Evolutionary conservation across 1,140 invertebrate genomes (phyloP).

Genomic region (Sinonovacula constricta): DNA sequence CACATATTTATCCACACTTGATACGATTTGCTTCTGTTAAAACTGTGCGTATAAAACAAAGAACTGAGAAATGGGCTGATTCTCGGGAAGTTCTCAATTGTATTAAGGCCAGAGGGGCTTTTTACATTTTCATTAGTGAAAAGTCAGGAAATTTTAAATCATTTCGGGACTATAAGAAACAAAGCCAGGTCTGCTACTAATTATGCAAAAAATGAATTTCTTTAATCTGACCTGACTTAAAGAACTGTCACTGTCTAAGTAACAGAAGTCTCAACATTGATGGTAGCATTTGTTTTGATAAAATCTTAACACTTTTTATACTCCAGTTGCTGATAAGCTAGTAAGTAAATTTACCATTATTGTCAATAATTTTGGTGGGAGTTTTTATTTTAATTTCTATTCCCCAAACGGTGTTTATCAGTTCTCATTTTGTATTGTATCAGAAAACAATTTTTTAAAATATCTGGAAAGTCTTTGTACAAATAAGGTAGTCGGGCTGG

Average conservation of each 20-base stretch:
- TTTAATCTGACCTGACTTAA: not conserved
- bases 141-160: not conserved
- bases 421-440: not conserved
- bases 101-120: constrained; percentile 18
- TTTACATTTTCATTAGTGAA: constrained; percentile 10
- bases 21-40: constrained; percentile 19
- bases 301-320: not conserved
- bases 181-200: too few relatives aligned
- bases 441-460: not conserved
- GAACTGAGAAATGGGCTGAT: constrained; percentile 22
- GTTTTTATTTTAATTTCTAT: constrained; percentile 20
- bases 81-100: constrained; percentile 7
- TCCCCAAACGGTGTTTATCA: constrained; percentile 7
- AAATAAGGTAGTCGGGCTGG: not conserved
- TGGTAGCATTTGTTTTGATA: constrained; percentile 20
- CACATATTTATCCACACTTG: too few relatives aligned
- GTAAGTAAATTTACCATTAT: not conserved
- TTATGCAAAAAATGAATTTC: not conserved
- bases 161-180: not conserved
- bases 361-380: constrained; percentile 12
- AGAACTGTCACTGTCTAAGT: not conserved
- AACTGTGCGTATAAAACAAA: constrained; percentile 17
- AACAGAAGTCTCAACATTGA: constrained; percentile 12
- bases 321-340: not conserved
- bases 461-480: not conserved